Conservation (phyloP, 2,888 invertebrate species). For the Cristatella mucedo region DNA sequence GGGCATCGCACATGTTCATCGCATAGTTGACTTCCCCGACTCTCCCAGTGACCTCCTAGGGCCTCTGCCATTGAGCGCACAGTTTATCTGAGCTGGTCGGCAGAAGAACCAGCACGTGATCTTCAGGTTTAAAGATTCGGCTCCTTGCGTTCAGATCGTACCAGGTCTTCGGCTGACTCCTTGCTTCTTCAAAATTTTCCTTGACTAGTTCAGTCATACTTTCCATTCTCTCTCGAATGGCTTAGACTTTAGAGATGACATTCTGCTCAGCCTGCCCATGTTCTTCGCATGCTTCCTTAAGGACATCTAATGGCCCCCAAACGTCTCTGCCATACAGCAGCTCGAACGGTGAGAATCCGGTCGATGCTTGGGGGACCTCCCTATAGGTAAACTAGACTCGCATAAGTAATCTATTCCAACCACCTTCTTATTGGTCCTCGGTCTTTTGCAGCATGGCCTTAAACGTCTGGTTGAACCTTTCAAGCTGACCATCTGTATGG, state of each 20-base stretch:
- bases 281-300: no score
- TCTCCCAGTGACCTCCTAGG: conserved; percentile 11
- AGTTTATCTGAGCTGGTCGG: conserved; percentile 14
- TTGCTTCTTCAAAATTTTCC: conserved; percentile 1
- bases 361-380: conserved; percentile 14
- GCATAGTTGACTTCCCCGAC: conserved; percentile 10
- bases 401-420: conserved; percentile 16
- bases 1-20: conserved; percentile 9
- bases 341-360: conserved; percentile 14
- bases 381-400: conserved; percentile 15
- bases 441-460: conserved; percentile 15
- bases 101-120: conserved; percentile 13
- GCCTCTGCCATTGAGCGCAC: conserved; percentile 14
- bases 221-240: no score
- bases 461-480: conserved; percentile 15
- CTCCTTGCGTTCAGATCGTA: conserved; percentile 12
- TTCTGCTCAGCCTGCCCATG: no score
- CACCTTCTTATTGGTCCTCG: conserved; percentile 12
- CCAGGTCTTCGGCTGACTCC: conserved; percentile 4
- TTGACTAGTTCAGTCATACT: no score
- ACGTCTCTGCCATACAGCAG: conserved; percentile 14
- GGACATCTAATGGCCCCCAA: conserved; percentile 16
- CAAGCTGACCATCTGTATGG: conserved; percentile 13
- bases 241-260: no score
- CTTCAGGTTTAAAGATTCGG: conserved; percentile 11